Evolutionary conservation across 2,888 invertebrate species (phyloP).

Genomic region (Andrena hattorfiana): DNA sequence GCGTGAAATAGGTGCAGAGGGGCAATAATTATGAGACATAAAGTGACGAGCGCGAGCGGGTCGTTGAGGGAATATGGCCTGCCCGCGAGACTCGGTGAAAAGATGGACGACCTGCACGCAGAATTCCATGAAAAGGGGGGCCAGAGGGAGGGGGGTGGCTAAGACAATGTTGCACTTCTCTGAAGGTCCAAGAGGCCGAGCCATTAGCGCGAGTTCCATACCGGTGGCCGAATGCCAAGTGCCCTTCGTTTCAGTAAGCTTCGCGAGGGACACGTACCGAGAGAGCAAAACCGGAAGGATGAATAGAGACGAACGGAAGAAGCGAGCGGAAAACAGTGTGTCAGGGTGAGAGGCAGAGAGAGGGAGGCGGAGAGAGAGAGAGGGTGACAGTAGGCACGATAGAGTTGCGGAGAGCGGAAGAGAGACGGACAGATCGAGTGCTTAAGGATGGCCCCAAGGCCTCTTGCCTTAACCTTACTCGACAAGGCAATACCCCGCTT

Average conservation of each 20-base stretch:
- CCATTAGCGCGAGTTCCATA: conserved; percentile 73
- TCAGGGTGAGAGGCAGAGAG: not conserved
- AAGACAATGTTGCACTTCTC: conserved; percentile 76
- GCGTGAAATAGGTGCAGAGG: conserved; percentile 77
- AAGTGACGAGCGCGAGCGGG: conserved; percentile 81
- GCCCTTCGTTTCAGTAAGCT: conserved; percentile 65
- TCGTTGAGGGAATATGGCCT: conserved; percentile 70
- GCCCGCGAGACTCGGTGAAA: conserved; percentile 58
- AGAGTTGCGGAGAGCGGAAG: not conserved
- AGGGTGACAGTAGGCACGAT: not conserved
- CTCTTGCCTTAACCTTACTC: conserved; percentile 66
- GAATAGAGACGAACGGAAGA: conserved; percentile 40
- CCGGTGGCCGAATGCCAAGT: conserved; percentile 72
- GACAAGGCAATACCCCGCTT: conserved; percentile 50
- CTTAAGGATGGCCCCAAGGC: conserved; percentile 68
- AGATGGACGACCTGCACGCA: conserved; percentile 60
- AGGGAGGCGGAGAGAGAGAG: not conserved
- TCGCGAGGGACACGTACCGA: conserved; percentile 45
- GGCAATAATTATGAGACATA: conserved; percentile 84
- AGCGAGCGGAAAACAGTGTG: not conserved
- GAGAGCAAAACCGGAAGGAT: conserved; percentile 20
- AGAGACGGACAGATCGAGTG: conserved; percentile 47
- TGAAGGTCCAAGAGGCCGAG: conserved; percentile 75
- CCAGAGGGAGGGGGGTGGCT: conserved; percentile 51
- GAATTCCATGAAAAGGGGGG: conserved; percentile 71